Percentiles rank a stretch among this genome's conserved stretches.
phyloP scores from a whole-genome alignment of 1,140 invertebrate genomes.

The Hormaphis cornu region DNA sequence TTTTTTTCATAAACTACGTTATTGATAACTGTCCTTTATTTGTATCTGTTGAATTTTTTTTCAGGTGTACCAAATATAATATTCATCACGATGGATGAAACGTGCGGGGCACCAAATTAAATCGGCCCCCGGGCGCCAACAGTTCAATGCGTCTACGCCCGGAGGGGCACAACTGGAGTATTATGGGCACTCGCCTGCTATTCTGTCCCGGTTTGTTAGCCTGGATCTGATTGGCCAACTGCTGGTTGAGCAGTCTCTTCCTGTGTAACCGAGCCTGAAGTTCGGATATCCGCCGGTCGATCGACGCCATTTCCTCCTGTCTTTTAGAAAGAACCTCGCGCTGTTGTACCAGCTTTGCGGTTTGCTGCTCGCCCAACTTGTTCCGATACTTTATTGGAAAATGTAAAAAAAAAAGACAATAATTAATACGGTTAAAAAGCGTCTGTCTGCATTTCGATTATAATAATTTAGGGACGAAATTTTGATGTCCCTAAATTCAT shows the following conservation, averaged over 20 bases:
- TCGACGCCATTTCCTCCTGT: conserved; percentile 79
- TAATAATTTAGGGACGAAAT: too few species aligned
- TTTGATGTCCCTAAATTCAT: too few species aligned
- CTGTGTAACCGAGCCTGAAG: conserved; percentile 79
- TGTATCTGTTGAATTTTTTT: too few species aligned
- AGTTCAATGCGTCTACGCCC: too few species aligned
- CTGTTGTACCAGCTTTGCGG: conserved; percentile 73
- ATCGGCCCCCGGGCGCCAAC: too few species aligned
- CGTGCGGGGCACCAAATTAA: too few species aligned
- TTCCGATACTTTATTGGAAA: conserved; percentile 69
- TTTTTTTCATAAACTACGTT: too few species aligned
- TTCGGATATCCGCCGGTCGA: conserved; percentile 87
- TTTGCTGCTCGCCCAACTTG: conserved; percentile 90
- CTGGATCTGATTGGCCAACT: conserved; percentile 65
- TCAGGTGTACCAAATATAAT: too few species aligned
- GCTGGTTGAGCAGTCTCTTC: conserved; percentile 76
- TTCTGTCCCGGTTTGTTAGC: conserved; percentile 39
- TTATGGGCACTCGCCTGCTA: not conserved
- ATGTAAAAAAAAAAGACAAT: not conserved
- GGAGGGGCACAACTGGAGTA: too few species aligned
- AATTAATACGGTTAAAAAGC: too few species aligned
- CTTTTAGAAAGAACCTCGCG: conserved; percentile 71
- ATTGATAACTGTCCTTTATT: too few species aligned
- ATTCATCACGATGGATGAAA: too few species aligned
- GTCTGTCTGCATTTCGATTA: not conserved